These are phyloP conservation scores for Luperina nickerlii DNA, from an alignment of 2,888 invertebrate genomes.

Conservation along the genomic window DNA sequence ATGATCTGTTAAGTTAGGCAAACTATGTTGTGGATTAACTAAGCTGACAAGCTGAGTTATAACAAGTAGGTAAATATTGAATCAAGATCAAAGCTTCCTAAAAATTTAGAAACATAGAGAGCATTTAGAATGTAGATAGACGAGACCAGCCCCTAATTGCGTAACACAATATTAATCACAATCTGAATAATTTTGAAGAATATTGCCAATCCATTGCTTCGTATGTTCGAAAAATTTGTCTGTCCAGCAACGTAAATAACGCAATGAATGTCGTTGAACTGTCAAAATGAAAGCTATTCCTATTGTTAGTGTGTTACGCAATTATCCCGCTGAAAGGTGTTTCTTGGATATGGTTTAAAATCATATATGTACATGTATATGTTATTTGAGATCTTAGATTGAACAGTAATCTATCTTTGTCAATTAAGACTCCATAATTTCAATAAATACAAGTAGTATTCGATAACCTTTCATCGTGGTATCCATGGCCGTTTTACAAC, in stretches of 20 bases:
- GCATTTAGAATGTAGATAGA: background rate
- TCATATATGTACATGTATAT: too few species aligned
- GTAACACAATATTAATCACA: background rate
- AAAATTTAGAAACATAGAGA: background rate
- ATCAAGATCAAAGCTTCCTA: background rate
- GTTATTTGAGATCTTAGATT: background rate
- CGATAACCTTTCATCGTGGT: background rate
- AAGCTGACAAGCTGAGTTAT: background rate
- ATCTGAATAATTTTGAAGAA: background rate
- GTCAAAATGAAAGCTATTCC: background rate
- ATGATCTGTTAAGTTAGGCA: background rate
- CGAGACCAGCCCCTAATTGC: background rate
- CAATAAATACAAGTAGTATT: background rate
- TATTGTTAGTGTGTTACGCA: background rate
- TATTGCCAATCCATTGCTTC: background rate
- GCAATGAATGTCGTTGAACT: background rate
- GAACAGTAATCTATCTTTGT: background rate
- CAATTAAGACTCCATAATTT: background rate
- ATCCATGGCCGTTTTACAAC: conserved; percentile 16
- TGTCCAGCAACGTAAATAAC: background rate
- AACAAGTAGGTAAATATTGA: background rate
- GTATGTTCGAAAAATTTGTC: background rate
- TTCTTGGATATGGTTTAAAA: background rate
- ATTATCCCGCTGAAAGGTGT: background rate
- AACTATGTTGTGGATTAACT: too few species aligned